A percentile compares a stretch with the other conserved stretches of the same genome.
phyloP scores from a whole-genome alignment of 2,888 invertebrate species.

The Folsomia candida region DNA sequence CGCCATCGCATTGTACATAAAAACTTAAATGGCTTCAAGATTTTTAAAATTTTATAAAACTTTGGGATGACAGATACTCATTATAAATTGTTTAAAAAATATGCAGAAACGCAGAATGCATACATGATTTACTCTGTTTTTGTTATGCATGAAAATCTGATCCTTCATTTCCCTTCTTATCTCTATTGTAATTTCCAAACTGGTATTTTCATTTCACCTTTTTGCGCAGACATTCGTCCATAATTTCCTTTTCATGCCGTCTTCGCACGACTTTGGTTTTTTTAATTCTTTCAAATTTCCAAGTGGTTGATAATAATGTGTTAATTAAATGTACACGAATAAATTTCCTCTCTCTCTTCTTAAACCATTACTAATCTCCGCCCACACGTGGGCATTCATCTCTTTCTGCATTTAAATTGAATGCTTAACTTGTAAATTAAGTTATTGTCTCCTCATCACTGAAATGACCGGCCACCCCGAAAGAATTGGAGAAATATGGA shows the following conservation, averaged over 20 bases:
- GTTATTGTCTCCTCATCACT: background rate
- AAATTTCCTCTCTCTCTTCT: background rate
- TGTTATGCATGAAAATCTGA: too few relatives aligned
- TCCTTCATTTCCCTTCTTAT: too few relatives aligned
- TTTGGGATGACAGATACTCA: too few relatives aligned
- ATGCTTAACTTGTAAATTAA: background rate
- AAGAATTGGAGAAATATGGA: background rate
- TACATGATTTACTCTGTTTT: too few relatives aligned
- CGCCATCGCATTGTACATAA: too few relatives aligned
- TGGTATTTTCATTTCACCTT: too few relatives aligned
- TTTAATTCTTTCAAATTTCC: background rate
- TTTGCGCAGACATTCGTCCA: too few relatives aligned
- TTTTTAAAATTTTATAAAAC: too few relatives aligned
- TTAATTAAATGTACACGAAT: background rate
- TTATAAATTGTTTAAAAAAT: too few relatives aligned
- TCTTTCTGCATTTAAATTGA: background rate
- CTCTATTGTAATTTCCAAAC: too few relatives aligned
- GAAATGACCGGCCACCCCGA: background rate
- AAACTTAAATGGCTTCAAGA: too few relatives aligned
- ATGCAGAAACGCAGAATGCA: too few relatives aligned
- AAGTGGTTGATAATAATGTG: background rate
- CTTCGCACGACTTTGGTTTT: background rate
- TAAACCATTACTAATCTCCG: background rate
- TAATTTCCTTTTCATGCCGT: background rate
- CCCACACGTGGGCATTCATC: background rate